Percentiles rank a stretch among this genome's conserved stretches.
phyloP scores from a whole-genome alignment of 2,888 invertebrate species.

The Malthinus flaveolus region DNA sequence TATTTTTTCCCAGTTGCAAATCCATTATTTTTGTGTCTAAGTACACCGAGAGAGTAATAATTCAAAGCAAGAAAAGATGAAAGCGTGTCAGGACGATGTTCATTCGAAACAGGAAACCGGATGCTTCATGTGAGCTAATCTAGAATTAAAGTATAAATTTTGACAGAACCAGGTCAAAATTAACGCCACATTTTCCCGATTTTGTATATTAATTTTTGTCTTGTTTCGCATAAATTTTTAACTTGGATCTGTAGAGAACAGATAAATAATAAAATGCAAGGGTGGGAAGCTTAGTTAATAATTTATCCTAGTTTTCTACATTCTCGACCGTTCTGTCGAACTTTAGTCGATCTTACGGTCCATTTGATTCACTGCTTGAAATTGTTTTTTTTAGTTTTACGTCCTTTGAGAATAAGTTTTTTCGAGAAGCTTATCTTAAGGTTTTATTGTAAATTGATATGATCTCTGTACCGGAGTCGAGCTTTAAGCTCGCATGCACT shows the following conservation, averaged over 20 bases:
- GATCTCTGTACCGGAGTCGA: too few species aligned
- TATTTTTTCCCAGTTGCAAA: slow-evolving; percentile 18
- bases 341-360: too few species aligned
- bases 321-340: too few species aligned
- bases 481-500: too few species aligned
- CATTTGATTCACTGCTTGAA: too few species aligned
- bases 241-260: not conserved
- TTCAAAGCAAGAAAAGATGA: slow-evolving; percentile 28
- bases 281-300: too few species aligned
- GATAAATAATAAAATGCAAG: not conserved
- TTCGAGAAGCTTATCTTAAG: too few species aligned
- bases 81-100: slow-evolving; percentile 30
- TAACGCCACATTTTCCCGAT: slow-evolving; percentile 18
- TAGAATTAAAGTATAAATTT: slow-evolving; percentile 26
- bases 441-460: too few species aligned
- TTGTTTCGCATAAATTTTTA: slow-evolving; percentile 1
- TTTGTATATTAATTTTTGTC: slow-evolving; percentile 11
- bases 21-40: slow-evolving; percentile 28
- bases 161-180: slow-evolving; percentile 29
- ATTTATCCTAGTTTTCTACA: too few species aligned
- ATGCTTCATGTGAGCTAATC: slow-evolving; percentile 29
- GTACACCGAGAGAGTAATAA: slow-evolving; percentile 26
- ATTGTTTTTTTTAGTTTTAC: too few species aligned
- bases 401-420: too few species aligned
- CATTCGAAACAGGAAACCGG: slow-evolving; percentile 27